Percentiles rank a stretch among this genome's conserved stretches.
phyloP scores from a whole-genome alignment of 2,797 vertebrate genomes.

The Staurois parvus region DNA sequence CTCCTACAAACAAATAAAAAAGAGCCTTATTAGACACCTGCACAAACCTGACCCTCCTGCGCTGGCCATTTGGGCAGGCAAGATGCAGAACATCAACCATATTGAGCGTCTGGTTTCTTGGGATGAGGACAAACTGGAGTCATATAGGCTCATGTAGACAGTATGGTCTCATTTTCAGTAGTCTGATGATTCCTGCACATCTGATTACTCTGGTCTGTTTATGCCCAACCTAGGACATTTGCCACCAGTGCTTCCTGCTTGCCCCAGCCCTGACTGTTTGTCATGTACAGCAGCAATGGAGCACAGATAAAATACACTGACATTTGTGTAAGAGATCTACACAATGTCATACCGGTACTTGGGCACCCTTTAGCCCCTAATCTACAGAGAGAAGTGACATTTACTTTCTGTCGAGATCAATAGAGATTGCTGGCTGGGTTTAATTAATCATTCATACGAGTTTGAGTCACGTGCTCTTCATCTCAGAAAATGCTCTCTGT shows the following conservation, averaged over 20 bases:
- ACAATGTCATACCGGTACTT: background rate
- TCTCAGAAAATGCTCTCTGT: conserved; percentile 12
- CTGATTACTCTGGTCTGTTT: too few relatives aligned
- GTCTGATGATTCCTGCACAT: too few relatives aligned
- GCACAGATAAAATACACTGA: background rate
- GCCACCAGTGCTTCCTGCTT: background rate
- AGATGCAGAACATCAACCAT: too few relatives aligned
- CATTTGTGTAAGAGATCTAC: background rate
- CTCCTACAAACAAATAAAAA: too few relatives aligned
- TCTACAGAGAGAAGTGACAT: conserved; percentile 54
- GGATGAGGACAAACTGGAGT: too few relatives aligned
- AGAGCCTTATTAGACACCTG: too few relatives aligned
- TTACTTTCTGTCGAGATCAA: conserved; percentile 55
- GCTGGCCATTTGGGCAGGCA: too few relatives aligned
- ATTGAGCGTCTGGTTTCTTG: too few relatives aligned
- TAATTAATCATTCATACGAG: conserved; percentile 58
- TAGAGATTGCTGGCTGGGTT: conserved; percentile 26
- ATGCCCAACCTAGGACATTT: too few relatives aligned
- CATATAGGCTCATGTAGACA: too few relatives aligned
- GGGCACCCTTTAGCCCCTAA: conserved; percentile 19
- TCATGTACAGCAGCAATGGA: background rate
- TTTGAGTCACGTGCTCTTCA: background rate
- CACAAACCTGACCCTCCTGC: too few relatives aligned
- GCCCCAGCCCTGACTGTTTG: background rate
- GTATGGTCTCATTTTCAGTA: too few relatives aligned